These are phyloP conservation scores for Gila robusta DNA, from an alignment of 2,797 vertebrate genomes.

Conservation along the genomic window DNA sequence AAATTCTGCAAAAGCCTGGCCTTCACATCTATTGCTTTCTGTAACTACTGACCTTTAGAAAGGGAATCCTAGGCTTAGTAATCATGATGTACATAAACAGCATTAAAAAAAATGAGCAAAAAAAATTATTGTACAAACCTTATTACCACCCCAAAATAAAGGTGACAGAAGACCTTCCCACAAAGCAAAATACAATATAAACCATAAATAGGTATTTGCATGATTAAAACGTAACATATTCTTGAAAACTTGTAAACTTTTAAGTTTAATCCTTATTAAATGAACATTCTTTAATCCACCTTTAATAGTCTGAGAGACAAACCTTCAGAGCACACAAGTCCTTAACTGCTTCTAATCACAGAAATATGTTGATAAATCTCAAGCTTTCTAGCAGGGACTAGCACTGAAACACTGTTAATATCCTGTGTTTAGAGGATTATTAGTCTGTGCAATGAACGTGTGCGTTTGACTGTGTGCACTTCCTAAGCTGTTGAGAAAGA, in stretches of 20 bases:
- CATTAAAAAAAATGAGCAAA: conserved; percentile 3
- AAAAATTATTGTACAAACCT: conserved; percentile 26
- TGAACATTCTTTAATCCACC: conserved; percentile 72
- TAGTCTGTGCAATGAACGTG: conserved; percentile 58
- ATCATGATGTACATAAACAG: conserved; percentile 34
- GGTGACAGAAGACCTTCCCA: conserved; percentile 75
- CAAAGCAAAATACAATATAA: conserved; percentile 64
- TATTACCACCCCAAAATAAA: conserved; percentile 54
- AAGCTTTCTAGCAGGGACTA: conserved; percentile 50
- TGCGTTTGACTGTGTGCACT: conserved; percentile 44
- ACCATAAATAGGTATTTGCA: conserved; percentile 33
- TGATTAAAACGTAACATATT: conserved; percentile 79
- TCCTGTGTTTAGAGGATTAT: conserved; percentile 48
- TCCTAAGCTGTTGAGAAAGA: conserved; percentile 55
- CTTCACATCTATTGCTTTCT: conserved; percentile 63
- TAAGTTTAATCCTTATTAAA: conserved; percentile 68
- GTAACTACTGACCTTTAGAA: conserved; percentile 47
- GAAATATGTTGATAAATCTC: conserved; percentile 57
- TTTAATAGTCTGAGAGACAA: conserved; percentile 67
- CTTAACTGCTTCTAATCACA: conserved; percentile 53
- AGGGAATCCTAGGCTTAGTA: conserved; percentile 6
- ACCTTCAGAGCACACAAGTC: conserved; percentile 44
- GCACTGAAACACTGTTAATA: conserved; percentile 53
- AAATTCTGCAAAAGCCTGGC: conserved; percentile 53
- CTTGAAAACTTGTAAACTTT: conserved; percentile 84